Base-by-base conservation (phyloP, 2,113 vertebrate species). In the Myotis brandtii region DNA sequence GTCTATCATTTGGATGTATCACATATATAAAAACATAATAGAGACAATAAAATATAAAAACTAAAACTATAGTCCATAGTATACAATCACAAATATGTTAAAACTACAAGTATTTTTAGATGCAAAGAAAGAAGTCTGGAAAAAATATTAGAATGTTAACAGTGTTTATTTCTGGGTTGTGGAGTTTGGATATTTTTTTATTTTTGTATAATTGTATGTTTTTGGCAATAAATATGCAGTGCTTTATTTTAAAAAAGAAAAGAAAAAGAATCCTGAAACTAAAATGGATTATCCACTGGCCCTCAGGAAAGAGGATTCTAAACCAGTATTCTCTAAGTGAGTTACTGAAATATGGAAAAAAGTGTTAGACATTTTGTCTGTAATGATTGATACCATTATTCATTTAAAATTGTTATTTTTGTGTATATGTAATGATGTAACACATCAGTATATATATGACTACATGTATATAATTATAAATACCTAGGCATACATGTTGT, bases 41-140 rank as follows among this genome's bases (percentile, higher is more conserved):
- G 64, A 79, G 37, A 86, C 79, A 91, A 94, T 37, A 73, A 84
- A 80, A 95, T 37, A 66, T 34, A 86, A 83, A 85, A 95, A 86
- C 46, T 50, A 77, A 93, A 77, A 83, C 79, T 18, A 95, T 50
- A 50, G 9, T 77, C 37, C 32, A 37, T 50, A 54, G 23, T 67
- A 73, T n/a, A 83, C 25, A 81, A 56, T 46, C 50, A 20, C 72
- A 70, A 72, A 75, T 62, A 76, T 30, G 4, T 59, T 59, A 81
- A 89, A 48, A 86, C 67, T 64, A 77, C 25, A 75, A 9, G 6
- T 37, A 91, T 75, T 84, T 89, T 66, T 64, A 83, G 52, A 76
- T 40, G 27, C 13, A 95, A 84, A 70, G 70, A 92, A 86, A 96
- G 89, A 84, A 64, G 9, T 43, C 25, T 62, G 59, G 59, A 62